These are phyloP conservation scores for Pristionchus arcanus DNA, from an alignment of 2,888 invertebrate genomes.

Conservation along the genomic window DNA sequence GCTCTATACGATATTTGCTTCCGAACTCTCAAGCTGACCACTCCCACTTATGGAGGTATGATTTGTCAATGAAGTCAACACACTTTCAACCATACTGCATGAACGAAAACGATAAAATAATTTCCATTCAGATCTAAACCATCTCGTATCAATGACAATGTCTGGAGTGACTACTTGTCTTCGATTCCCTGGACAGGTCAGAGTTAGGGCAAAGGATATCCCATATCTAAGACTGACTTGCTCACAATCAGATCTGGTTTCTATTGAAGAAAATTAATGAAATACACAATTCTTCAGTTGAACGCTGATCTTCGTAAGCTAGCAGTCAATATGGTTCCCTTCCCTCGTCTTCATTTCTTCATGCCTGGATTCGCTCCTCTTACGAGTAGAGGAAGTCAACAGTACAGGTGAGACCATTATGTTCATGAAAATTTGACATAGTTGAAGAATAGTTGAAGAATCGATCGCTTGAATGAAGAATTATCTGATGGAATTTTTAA, in stretches of 20 bases:
- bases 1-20: constrained; percentile 83
- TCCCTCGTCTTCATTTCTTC: constrained; percentile 85
- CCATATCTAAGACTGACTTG: too few relatives aligned
- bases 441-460: not conserved
- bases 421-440: not conserved
- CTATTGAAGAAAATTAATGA: too few relatives aligned
- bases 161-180: constrained; percentile 83
- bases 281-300: constrained; percentile 81
- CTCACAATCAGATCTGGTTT: too few relatives aligned
- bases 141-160: constrained; percentile 84
- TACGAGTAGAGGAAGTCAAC: constrained; percentile 84
- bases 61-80: not conserved
- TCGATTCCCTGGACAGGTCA: constrained; percentile 92
- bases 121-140: constrained; percentile 73
- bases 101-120: too few relatives aligned
- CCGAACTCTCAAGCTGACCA: constrained; percentile 82
- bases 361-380: constrained; percentile 89
- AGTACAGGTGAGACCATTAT: constrained; percentile 77
- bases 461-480: not conserved
- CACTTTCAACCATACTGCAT: too few relatives aligned
- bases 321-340: constrained; percentile 93
- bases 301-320: constrained; percentile 88
- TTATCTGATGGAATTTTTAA: constrained; percentile 60
- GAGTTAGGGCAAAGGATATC: not conserved
- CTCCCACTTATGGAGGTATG: constrained; percentile 88